phyloP scores from a whole-genome alignment of 2,113 vertebrate species.

The Sphyrna mokarran region DNA sequence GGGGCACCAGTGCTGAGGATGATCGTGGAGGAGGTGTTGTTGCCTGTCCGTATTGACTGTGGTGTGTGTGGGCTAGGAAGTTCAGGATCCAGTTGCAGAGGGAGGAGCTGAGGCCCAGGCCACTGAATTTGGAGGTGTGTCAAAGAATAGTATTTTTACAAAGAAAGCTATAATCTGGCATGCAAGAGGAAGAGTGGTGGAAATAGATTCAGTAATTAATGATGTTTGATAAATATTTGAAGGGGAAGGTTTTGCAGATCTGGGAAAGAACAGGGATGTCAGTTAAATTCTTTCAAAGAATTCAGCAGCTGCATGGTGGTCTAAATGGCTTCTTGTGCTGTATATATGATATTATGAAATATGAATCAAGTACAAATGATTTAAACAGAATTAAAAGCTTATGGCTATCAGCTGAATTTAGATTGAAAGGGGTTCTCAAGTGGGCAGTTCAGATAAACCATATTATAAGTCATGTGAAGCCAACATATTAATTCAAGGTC shows the following conservation, averaged over 20 bases:
- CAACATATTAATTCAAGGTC: neutral
- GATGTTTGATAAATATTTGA: neutral
- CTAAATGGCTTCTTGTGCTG: neutral
- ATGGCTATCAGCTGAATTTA: neutral
- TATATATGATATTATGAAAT: neutral
- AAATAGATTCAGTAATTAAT: neutral
- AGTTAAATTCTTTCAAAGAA: neutral
- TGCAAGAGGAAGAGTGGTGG: neutral
- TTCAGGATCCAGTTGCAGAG: too few species aligned
- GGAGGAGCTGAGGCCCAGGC: too few species aligned
- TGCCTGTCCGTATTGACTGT: too few species aligned
- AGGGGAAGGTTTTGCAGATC: neutral
- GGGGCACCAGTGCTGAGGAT: too few species aligned
- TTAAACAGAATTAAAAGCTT: neutral
- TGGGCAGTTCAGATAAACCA: neutral
- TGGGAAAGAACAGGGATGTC: neutral
- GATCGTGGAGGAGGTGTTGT: too few species aligned
- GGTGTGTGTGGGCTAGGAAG: too few species aligned
- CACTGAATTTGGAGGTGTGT: too few species aligned
- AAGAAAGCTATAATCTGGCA: neutral
- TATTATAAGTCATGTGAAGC: neutral
- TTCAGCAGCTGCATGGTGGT: too few species aligned
- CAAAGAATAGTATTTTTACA: too few species aligned
- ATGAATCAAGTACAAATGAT: neutral
- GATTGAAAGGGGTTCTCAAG: neutral